Conservation (phyloP, 1,140 invertebrate species). For the Lordiphosa clarofinis region DNA sequence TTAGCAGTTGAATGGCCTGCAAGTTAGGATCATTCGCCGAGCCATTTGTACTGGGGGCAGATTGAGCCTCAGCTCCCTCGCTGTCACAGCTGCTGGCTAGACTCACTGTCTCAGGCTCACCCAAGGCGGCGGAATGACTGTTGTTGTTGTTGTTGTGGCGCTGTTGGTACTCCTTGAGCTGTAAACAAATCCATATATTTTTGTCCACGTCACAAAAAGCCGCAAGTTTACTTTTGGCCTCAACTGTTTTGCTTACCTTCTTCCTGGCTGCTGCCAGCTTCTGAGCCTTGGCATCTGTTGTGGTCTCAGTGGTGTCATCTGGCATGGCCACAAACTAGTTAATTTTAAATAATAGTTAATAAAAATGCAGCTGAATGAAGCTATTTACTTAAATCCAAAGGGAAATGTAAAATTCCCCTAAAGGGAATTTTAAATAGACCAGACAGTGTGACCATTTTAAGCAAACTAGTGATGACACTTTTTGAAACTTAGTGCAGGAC, state of each 20-base stretch:
- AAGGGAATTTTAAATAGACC: too few relatives aligned
- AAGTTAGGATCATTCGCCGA: constrained; percentile 79
- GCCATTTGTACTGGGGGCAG: constrained; percentile 16
- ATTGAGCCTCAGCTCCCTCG: constrained; percentile 20
- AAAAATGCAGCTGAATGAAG: too few relatives aligned
- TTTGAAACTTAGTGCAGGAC: too few relatives aligned
- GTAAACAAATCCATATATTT: constrained; percentile 48
- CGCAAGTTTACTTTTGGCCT: constrained; percentile 19
- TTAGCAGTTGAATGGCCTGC: constrained; percentile 88
- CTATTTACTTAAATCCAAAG: too few relatives aligned
- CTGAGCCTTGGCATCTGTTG: constrained; percentile 80
- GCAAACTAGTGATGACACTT: too few relatives aligned
- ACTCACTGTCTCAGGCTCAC: constrained; percentile 44
- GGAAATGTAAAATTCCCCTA: too few relatives aligned
- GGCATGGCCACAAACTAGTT: constrained; percentile 46
- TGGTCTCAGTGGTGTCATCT: constrained; percentile 65
- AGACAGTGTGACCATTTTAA: too few relatives aligned
- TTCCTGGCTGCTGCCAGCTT: constrained; percentile 84
- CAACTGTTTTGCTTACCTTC: constrained; percentile 80
- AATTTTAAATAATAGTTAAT: too few relatives aligned
- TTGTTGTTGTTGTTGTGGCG: constrained; percentile 36
- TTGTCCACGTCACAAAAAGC: constrained; percentile 65
- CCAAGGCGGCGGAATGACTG: background rate
- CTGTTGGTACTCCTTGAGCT: constrained; percentile 77
- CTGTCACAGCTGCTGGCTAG: constrained; percentile 60